Evolutionary conservation across 2,888 invertebrate genomes (phyloP).

Genomic region (Plagodis pulveraria): DNA sequence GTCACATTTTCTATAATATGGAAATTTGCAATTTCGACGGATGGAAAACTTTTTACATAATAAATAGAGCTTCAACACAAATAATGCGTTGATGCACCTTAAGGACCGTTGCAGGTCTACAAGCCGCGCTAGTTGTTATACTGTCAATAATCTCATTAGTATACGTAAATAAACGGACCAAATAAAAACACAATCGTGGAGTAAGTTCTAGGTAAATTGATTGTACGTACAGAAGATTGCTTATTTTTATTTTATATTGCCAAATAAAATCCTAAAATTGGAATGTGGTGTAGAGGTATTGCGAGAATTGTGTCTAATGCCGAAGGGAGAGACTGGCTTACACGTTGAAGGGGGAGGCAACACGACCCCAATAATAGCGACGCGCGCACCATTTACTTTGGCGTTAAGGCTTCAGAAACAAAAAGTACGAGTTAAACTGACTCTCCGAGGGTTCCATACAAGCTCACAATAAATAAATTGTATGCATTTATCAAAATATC

Average conservation of each 20-base stretch:
- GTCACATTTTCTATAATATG: too few species aligned
- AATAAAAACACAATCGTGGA: too few species aligned
- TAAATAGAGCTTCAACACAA: too few species aligned
- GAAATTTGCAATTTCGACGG: too few species aligned
- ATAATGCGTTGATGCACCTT: too few species aligned
- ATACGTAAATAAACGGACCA: too few species aligned
- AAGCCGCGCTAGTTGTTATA: too few species aligned
- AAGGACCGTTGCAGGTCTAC: too few species aligned
- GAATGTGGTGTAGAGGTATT: conserved; percentile 41
- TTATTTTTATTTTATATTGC: conserved; percentile 6
- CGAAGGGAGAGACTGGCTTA: conserved; percentile 52
- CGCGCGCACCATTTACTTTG: conserved; percentile 54
- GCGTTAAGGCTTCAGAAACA: conserved; percentile 11
- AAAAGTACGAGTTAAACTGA: conserved; percentile 5
- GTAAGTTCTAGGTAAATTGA: too few species aligned
- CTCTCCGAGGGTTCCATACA: neutral
- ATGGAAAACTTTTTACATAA: too few species aligned
- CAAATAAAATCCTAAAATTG: conserved; percentile 25
- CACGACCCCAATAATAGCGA: conserved; percentile 51
- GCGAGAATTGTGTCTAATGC: conserved; percentile 55
- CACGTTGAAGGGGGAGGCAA: conserved; percentile 39
- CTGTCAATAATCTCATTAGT: too few species aligned
- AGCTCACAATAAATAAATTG: neutral
- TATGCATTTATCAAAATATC: too few species aligned
- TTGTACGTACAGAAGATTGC: neutral